These are phyloP conservation scores for Manis javanica DNA, from an alignment of 2,797 vertebrate genomes.

Conservation along the genomic window DNA sequence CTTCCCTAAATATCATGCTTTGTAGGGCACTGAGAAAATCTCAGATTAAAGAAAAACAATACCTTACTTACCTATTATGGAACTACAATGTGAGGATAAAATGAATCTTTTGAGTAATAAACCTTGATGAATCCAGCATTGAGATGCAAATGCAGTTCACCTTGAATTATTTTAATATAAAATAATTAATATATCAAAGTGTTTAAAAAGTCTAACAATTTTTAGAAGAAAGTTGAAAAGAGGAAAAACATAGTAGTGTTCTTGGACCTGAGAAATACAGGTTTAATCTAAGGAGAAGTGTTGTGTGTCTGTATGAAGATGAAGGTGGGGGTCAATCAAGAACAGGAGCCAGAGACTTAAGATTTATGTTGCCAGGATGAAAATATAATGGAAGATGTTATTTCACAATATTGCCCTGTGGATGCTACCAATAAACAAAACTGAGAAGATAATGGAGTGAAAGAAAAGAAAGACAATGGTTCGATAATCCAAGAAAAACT, in stretches of 20 bases:
- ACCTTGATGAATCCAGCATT: neutral
- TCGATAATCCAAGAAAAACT: neutral
- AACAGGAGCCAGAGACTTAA: neutral
- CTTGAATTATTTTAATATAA: neutral
- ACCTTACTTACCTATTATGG: neutral
- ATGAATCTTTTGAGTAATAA: neutral
- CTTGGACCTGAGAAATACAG: neutral
- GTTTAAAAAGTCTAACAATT: neutral
- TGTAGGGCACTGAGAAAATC: neutral
- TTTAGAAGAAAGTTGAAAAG: neutral
- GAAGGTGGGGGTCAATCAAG: rapidly evolving
- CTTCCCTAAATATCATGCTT: neutral
- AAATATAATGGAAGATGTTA: neutral
- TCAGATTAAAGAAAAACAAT: neutral
- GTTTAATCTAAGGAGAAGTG: neutral
- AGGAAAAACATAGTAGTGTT: neutral
- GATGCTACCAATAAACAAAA: neutral
- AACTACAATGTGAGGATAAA: neutral
- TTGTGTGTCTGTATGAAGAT: neutral
- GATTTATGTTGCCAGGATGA: neutral
- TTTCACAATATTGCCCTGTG: neutral
- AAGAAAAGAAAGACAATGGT: neutral
- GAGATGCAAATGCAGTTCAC: neutral
- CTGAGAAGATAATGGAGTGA: neutral
- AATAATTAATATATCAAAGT: neutral